Evolutionary conservation across 2,797 vertebrate genomes (phyloP).

Genomic region (Catamblyrhynchus diadema): DNA sequence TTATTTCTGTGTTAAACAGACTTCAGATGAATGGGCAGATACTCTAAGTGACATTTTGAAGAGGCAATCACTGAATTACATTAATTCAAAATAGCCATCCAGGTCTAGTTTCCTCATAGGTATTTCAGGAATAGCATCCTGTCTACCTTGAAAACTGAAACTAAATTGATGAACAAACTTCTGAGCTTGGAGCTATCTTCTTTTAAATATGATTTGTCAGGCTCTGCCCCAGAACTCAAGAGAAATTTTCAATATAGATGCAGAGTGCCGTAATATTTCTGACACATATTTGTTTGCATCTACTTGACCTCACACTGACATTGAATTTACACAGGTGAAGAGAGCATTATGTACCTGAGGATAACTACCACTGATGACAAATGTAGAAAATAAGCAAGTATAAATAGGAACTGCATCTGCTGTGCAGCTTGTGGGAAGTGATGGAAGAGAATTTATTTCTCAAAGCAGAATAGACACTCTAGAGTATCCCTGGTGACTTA

Average conservation of each 20-base stretch:
- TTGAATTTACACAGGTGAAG: not conserved
- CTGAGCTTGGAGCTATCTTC: conserved; percentile 35
- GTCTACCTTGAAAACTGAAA: conserved; percentile 27
- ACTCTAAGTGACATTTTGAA: not conserved
- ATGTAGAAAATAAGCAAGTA: not conserved
- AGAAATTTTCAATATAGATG: not conserved
- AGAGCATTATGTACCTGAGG: not conserved
- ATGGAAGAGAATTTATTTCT: not conserved
- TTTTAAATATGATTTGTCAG: conserved; percentile 38
- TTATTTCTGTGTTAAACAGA: not conserved
- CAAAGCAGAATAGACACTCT: not conserved
- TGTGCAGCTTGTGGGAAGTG: not conserved
- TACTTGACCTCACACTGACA: not conserved
- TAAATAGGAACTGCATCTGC: not conserved
- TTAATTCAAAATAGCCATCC: not conserved
- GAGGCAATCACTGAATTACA: not conserved
- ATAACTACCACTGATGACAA: not conserved
- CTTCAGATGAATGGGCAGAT: not conserved
- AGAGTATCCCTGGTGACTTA: not conserved
- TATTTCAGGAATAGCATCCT: conserved; percentile 32
- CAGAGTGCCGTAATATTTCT: not conserved
- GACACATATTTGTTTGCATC: not conserved
- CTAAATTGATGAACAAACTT: conserved; percentile 38
- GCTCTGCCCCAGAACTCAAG: not conserved
- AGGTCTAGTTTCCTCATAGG: conserved; percentile 20